Conservation (phyloP, 2,888 invertebrate species). For the Tineola bisselliella region DNA sequence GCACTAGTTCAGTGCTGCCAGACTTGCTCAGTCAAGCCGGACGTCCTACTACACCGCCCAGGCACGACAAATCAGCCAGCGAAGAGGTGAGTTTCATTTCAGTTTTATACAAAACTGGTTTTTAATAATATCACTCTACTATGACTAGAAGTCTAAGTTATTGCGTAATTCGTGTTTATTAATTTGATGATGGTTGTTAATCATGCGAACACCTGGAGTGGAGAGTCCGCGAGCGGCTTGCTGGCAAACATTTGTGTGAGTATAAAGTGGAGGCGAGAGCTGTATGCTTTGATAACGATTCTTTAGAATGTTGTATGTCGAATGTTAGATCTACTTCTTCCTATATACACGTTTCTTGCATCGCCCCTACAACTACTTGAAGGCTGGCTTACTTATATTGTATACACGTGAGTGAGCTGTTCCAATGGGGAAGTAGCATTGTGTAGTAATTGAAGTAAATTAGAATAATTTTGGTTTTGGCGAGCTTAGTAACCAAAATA, state of each 20-base stretch:
- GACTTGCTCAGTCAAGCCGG: constrained; percentile 92
- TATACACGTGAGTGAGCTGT: neutral
- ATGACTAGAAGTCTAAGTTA: neutral
- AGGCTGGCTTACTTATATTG: constrained; percentile 3
- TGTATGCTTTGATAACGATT: constrained; percentile 47
- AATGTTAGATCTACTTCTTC: constrained; percentile 43
- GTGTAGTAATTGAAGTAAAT: neutral
- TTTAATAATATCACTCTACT: neutral
- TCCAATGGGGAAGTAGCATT: neutral
- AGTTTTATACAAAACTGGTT: neutral
- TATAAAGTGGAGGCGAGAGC: constrained; percentile 52
- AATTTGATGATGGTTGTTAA: constrained; percentile 66
- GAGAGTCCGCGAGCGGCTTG: constrained; percentile 45
- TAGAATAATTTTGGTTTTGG: constrained; percentile 13
- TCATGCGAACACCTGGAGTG: constrained; percentile 63
- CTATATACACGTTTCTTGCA: constrained; percentile 14
- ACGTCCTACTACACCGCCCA: constrained; percentile 84
- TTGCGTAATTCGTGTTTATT: constrained; percentile 30
- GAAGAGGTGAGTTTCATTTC: constrained; percentile 79
- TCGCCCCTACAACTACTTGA: neutral
- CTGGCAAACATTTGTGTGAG: constrained; percentile 52
- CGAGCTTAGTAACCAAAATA: constrained; percentile 2
- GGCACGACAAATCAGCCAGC: constrained; percentile 92
- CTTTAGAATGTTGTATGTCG: constrained; percentile 54
- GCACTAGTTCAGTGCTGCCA: constrained; percentile 93